phyloP scores from a whole-genome alignment of 2,797 vertebrate species.

The Urosaurus nigricauda region DNA sequence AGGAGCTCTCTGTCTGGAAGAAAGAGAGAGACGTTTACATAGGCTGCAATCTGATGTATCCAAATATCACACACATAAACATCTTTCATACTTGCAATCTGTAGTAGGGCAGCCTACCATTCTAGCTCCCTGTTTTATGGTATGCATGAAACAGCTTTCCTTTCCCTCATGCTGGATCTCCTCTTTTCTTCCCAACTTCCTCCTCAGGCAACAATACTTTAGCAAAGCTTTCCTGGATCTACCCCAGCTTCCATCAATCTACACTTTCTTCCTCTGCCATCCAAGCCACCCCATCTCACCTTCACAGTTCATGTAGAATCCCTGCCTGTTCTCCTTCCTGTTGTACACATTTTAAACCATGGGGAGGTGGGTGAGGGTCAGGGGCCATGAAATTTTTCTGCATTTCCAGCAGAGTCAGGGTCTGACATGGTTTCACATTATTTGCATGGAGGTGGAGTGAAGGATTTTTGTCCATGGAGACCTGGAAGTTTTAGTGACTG shows the following conservation, averaged over 20 bases:
- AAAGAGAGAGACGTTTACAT: neutral
- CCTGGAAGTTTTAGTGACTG: neutral
- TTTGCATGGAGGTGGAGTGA: too few relatives aligned
- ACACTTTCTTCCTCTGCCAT: neutral
- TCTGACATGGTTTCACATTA: neutral
- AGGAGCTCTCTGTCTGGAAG: neutral
- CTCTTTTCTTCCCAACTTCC: neutral
- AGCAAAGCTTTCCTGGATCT: neutral
- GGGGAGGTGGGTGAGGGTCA: neutral
- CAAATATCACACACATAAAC: neutral
- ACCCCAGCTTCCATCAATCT: neutral
- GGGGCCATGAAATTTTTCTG: neutral
- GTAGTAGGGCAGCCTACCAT: neutral
- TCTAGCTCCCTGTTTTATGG: neutral
- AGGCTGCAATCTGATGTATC: neutral
- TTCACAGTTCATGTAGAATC: neutral
- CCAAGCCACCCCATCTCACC: neutral
- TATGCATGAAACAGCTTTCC: neutral
- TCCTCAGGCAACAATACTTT: neutral
- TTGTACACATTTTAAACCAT: neutral
- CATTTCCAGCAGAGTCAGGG: neutral
- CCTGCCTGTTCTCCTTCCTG: neutral
- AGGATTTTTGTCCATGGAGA: neutral
- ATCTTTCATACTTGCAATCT: neutral
- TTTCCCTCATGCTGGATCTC: neutral